Percentiles rank a stretch among this genome's conserved stretches.
Conservation (phyloP, 2,888 invertebrate species). For the Erebia aethiops region DNA sequence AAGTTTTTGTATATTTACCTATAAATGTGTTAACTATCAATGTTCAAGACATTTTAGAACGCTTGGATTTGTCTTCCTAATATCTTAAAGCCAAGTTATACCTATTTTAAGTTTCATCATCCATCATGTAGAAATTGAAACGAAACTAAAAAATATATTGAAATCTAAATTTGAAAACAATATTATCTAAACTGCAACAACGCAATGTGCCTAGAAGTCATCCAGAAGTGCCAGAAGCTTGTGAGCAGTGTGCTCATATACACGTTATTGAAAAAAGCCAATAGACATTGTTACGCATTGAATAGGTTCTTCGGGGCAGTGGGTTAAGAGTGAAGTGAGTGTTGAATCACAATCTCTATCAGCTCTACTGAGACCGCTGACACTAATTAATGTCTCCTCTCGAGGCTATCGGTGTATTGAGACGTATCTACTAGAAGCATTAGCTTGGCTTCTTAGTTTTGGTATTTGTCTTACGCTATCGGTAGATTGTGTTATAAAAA, state of each 20-base stretch:
- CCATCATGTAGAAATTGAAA: too few relatives aligned
- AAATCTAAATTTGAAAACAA: too few relatives aligned
- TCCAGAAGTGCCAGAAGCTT: too few relatives aligned
- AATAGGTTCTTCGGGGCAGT: conserved; percentile 33
- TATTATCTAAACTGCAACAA: too few relatives aligned
- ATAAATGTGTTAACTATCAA: background rate
- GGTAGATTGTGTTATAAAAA: background rate
- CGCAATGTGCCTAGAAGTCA: too few relatives aligned
- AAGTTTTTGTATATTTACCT: background rate
- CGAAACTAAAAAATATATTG: too few relatives aligned
- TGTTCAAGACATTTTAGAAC: too few relatives aligned
- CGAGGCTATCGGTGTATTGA: conserved; percentile 40
- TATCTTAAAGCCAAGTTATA: too few relatives aligned
- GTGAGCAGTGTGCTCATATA: too few relatives aligned
- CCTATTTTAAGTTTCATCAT: too few relatives aligned
- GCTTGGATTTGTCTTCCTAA: too few relatives aligned
- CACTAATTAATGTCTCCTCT: conserved; percentile 41
- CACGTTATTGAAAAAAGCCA: background rate
- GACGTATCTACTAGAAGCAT: conserved; percentile 40
- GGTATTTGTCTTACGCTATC: conserved; percentile 6
- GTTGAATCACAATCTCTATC: conserved; percentile 38
- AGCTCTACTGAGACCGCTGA: conserved; percentile 34
- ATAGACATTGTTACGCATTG: conserved; percentile 21
- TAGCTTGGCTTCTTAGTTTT: conserved; percentile 29
- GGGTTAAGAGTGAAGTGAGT: conserved; percentile 39